Evolutionary conservation across 2,797 vertebrate genomes (phyloP).

Genomic region (Peromyscus attwateri): DNA sequence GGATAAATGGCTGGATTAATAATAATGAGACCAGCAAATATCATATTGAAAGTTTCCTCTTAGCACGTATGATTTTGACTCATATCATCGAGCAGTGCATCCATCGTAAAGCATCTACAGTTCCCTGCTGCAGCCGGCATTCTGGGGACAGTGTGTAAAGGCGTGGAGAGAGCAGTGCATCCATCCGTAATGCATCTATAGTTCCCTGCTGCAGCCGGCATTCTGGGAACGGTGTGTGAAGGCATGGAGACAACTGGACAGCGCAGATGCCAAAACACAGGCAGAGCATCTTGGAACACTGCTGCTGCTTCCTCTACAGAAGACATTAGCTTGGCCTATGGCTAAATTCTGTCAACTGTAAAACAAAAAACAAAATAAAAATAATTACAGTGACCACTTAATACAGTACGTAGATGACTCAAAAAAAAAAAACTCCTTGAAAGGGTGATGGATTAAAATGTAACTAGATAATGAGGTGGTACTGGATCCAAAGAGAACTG

Average conservation of each 20-base stretch:
- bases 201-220: background rate
- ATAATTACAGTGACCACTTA: background rate
- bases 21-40: background rate
- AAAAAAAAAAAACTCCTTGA: background rate
- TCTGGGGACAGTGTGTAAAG: fast-evolving
- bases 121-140: background rate
- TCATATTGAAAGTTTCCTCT: background rate
- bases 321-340: background rate
- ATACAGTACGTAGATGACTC: background rate
- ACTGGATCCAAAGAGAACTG: background rate
- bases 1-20: background rate
- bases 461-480: background rate
- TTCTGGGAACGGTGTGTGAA: background rate
- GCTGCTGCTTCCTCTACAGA: background rate
- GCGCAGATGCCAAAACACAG: background rate
- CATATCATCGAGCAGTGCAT: background rate
- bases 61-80: background rate
- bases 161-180: background rate
- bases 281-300: background rate
- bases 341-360: background rate
- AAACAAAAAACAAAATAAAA: background rate
- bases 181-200: background rate
- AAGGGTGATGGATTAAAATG: slow-evolving; percentile 22
- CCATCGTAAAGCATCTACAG: background rate
- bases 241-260: background rate